phyloP scores from a whole-genome alignment of 1,140 invertebrate genomes.

The Samia ricini region DNA sequence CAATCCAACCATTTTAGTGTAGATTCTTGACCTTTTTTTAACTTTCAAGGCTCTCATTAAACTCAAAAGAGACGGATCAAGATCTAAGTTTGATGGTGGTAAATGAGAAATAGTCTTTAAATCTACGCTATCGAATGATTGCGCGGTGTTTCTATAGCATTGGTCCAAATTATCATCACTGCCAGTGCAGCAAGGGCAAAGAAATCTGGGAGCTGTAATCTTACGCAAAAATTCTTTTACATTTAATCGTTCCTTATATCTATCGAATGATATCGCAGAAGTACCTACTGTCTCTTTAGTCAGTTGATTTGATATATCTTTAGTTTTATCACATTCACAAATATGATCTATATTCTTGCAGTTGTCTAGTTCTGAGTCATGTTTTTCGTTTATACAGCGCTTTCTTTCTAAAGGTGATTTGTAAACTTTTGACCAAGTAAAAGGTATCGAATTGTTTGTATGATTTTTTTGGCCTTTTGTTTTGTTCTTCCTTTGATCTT shows the following conservation, averaged over 20 bases:
- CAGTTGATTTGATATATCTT: neutral
- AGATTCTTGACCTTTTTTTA: conserved; percentile 20
- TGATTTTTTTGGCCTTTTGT: neutral
- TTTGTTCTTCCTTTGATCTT: conserved; percentile 12
- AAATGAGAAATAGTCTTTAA: conserved; percentile 22
- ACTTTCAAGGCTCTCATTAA: conserved; percentile 26
- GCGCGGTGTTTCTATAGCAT: conserved; percentile 18
- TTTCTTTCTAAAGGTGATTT: conserved; percentile 32
- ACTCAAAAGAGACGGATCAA: conserved; percentile 48
- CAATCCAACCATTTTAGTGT: conserved; percentile 26
- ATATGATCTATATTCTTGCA: neutral
- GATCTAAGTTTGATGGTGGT: conserved; percentile 24
- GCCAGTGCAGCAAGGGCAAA: conserved; percentile 55
- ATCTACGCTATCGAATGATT: conserved; percentile 47
- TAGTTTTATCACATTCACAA: neutral
- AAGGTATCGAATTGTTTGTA: conserved; percentile 15
- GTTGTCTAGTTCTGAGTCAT: neutral
- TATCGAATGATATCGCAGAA: conserved; percentile 16
- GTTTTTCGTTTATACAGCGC: neutral
- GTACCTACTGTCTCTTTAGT: conserved; percentile 14
- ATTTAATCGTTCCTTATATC: conserved; percentile 7
- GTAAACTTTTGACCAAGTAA: conserved; percentile 51
- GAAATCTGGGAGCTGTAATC: conserved; percentile 30
- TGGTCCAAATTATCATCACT: conserved; percentile 36
- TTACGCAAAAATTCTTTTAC: conserved; percentile 20